Percentiles rank a stretch among this genome's conserved stretches.
Conservation (phyloP, 2,797 vertebrate species). For the Sebastes nivosus region DNA sequence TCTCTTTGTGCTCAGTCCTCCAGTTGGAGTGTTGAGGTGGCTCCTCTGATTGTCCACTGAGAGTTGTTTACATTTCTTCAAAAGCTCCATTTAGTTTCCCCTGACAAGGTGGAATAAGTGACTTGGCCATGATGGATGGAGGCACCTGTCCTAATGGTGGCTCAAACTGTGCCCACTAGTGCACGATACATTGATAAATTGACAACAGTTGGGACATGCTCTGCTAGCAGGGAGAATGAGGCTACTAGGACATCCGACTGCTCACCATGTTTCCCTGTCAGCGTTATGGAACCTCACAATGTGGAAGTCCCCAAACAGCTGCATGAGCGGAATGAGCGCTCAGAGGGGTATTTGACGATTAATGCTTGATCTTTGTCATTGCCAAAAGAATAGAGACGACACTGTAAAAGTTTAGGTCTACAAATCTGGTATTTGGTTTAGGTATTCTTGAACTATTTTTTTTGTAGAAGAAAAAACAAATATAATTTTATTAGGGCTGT, state of each 20-base stretch:
- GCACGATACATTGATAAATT: conserved; percentile 99
- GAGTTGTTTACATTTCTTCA: conserved; percentile 99
- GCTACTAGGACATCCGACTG: conserved; percentile 90
- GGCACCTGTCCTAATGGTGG: conserved; percentile 99
- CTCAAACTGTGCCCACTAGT: conserved; percentile 99
- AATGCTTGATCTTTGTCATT: conserved; percentile 49
- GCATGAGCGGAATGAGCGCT: conserved; percentile 73
- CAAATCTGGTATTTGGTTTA: background rate
- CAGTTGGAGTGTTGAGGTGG: conserved; percentile 51
- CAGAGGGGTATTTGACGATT: conserved; percentile 55
- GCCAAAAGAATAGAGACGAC: conserved; percentile 14
- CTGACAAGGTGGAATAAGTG: conserved; percentile 99
- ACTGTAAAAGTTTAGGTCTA: background rate
- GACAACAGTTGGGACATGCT: conserved; percentile 99
- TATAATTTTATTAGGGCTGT: too few species aligned
- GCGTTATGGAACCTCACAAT: conserved; percentile 81
- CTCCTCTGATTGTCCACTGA: conserved; percentile 93
- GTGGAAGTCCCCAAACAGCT: conserved; percentile 86
- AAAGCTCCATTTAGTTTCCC: conserved; percentile 98
- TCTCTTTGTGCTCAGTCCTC: conserved; percentile 31
- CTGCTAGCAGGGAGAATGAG: conserved; percentile 94
- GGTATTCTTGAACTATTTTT: background rate
- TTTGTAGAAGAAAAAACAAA: background rate
- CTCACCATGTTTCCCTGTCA: conserved; percentile 58
- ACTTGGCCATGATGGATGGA: conserved; percentile 98